Conservation (phyloP, 2,113 vertebrate genomes). For the Ia io region DNA sequence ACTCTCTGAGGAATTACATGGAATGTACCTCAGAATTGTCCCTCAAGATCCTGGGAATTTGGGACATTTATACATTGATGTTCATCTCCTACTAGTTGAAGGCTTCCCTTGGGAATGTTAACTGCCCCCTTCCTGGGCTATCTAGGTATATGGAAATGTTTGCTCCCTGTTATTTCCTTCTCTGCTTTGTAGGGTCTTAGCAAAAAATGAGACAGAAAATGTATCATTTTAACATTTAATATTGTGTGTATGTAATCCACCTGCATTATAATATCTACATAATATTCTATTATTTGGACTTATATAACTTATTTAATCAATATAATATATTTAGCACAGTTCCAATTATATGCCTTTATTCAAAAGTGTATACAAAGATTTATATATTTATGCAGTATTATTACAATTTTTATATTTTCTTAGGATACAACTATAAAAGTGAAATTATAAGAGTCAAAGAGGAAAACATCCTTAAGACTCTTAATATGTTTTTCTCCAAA, state of each 20-base stretch:
- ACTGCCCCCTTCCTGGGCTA: background rate
- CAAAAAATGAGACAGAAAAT: slow-evolving; percentile 6
- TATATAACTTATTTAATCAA: background rate
- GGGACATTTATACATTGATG: background rate
- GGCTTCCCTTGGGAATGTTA: background rate
- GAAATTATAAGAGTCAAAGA: slow-evolving; percentile 13
- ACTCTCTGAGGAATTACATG: background rate
- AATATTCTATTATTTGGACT: slow-evolving; percentile 13
- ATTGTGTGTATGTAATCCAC: background rate
- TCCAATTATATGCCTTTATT: slow-evolving; percentile 6
- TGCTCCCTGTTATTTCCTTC: background rate
- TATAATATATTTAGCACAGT: background rate
- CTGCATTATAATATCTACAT: background rate
- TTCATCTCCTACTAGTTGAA: background rate
- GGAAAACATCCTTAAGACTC: background rate
- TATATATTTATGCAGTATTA: background rate
- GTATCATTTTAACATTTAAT: background rate
- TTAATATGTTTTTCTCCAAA: background rate
- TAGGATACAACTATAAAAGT: background rate
- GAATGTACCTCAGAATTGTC: background rate
- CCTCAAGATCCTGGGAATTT: background rate
- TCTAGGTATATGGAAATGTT: background rate
- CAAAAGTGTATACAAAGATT: background rate
- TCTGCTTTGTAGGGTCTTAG: background rate
- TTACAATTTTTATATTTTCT: background rate